Conservation (phyloP, 2,113 vertebrate species). For the Meriones unguiculatus region DNA sequence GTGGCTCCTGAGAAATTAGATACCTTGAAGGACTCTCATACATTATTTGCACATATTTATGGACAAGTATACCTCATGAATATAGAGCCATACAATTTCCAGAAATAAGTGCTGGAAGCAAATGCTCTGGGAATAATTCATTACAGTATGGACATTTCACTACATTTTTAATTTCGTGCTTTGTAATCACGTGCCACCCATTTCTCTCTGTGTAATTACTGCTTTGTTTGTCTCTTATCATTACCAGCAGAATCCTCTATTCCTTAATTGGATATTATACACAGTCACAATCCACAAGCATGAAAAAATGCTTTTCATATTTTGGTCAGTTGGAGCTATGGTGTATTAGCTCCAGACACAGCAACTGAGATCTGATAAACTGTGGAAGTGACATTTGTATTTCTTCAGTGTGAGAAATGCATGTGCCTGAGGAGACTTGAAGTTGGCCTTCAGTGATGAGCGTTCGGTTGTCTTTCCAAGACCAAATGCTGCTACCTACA, state of each 20-base stretch:
- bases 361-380: slow-evolving; percentile 49
- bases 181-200: background rate
- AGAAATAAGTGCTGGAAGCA: background rate
- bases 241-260: slow-evolving; percentile 38
- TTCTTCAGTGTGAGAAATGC: background rate
- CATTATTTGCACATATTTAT: background rate
- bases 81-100: background rate
- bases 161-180: slow-evolving; percentile 54
- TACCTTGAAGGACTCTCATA: background rate
- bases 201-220: slow-evolving; percentile 11
- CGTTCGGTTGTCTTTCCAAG: background rate
- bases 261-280: slow-evolving; percentile 71
- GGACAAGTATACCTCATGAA: background rate
- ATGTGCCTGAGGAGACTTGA: background rate
- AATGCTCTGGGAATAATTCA: slow-evolving; percentile 16
- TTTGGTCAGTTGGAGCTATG: slow-evolving; percentile 22
- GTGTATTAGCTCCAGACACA: slow-evolving; percentile 46
- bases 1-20: background rate
- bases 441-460: background rate
- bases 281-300: slow-evolving; percentile 44
- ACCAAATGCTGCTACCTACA: fast-evolving
- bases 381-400: slow-evolving; percentile 45
- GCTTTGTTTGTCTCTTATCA: slow-evolving; percentile 56
- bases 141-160: background rate
- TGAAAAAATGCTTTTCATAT: background rate